A percentile compares a stretch with the other conserved stretches of the same genome.
Evolutionary conservation across 2,797 vertebrate genomes (phyloP).

Genomic region (Limnodromus scolopaceus): DNA sequence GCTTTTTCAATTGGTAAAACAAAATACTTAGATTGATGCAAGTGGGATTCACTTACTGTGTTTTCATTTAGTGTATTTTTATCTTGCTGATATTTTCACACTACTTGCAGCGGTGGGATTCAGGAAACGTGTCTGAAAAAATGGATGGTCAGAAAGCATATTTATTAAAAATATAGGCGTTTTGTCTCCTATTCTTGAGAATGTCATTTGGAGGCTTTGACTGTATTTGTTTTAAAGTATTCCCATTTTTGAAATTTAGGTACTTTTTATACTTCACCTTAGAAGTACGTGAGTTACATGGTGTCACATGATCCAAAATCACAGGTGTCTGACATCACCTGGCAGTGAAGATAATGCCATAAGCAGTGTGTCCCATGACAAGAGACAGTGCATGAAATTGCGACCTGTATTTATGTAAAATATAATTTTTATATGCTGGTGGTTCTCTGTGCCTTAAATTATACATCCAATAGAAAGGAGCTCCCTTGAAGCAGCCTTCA

Average conservation of each 20-base stretch:
- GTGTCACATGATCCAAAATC: neutral
- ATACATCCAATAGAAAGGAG: neutral
- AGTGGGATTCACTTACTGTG: neutral
- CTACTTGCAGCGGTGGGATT: neutral
- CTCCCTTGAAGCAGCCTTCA: neutral
- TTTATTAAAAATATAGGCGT: neutral
- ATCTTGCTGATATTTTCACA: neutral
- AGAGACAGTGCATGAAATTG: neutral
- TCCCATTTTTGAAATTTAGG: neutral
- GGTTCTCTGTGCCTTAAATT: fast-evolving
- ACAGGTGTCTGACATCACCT: neutral
- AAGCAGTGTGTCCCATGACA: neutral
- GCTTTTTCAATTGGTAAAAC: neutral
- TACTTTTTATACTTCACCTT: neutral
- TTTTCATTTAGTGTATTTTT: neutral
- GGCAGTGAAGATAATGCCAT: neutral
- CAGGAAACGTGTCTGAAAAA: neutral
- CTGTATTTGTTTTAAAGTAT: neutral
- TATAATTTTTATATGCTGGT: neutral
- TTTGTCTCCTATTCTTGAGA: neutral
- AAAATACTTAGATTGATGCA: neutral
- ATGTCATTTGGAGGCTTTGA: neutral
- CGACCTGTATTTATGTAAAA: neutral
- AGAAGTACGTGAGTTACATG: neutral
- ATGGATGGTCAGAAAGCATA: neutral